A percentile compares a stretch with the other conserved stretches of the same genome.
phyloP scores from a whole-genome alignment of 2,797 vertebrate species.

The Coregonus sp. region DNA sequence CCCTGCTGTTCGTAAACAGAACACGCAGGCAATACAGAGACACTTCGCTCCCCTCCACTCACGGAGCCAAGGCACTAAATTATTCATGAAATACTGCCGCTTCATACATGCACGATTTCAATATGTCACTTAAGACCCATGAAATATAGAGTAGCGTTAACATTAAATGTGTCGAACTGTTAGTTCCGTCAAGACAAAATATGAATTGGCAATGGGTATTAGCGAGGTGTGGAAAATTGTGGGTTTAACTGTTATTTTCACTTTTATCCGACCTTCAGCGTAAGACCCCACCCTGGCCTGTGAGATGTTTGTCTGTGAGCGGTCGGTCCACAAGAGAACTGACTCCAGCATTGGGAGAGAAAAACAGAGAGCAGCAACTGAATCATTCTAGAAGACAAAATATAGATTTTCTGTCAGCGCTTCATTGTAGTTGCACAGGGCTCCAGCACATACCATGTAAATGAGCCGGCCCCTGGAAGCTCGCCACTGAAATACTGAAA shows the following conservation, averaged over 20 bases:
- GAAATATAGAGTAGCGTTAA: conserved; percentile 49
- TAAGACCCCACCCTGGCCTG: conserved; percentile 25
- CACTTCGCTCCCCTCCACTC: conserved; percentile 20
- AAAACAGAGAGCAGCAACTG: conserved; percentile 51
- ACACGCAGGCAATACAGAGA: conserved; percentile 30
- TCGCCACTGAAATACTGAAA: conserved; percentile 39
- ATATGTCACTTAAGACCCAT: conserved; percentile 46
- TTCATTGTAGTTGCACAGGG: conserved; percentile 70
- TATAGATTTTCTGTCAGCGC: conserved; percentile 78
- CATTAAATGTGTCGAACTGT: conserved; percentile 27
- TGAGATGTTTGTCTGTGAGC: conserved; percentile 10
- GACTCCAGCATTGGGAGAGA: conserved; percentile 21
- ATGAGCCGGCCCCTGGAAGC: conserved; percentile 57
- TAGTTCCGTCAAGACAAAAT: conserved; percentile 37
- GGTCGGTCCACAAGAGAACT: conserved; percentile 42
- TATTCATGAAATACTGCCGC: conserved; percentile 52
- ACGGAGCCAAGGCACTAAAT: conserved; percentile 41
- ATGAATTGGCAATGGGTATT: conserved; percentile 27
- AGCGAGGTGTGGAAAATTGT: conserved; percentile 20
- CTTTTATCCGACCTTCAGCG: background rate
- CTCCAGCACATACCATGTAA: conserved; percentile 69
- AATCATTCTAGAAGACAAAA: conserved; percentile 70
- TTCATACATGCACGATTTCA: conserved; percentile 50
- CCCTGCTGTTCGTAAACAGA: conserved; percentile 62
- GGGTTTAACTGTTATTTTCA: conserved; percentile 26